Percentiles rank a stretch among this genome's conserved stretches.
phyloP scores from a whole-genome alignment of 2,888 invertebrate species.

The Cantharis flavilabris region DNA sequence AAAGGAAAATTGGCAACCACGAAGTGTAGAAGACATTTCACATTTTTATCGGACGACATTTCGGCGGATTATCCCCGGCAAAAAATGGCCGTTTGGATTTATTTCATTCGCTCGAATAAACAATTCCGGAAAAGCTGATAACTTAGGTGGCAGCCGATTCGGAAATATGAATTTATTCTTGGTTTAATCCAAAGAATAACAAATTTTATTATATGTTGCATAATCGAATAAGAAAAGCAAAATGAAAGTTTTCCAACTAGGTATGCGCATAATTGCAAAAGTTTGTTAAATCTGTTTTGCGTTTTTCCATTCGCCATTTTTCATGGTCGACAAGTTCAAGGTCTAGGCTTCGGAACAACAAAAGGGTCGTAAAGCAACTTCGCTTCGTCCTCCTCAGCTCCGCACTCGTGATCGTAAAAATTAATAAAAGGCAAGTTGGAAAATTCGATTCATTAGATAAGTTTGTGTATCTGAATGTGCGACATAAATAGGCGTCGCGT shows the following conservation, averaged over 20 bases:
- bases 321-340: conserved; percentile 21
- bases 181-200: neutral
- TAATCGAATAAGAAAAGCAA: neutral
- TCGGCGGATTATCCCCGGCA: neutral
- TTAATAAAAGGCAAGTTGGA: neutral
- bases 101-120: neutral
- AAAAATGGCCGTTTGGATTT: neutral
- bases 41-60: neutral
- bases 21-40: neutral
- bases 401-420: neutral
- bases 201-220: neutral
- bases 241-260: neutral
- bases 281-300: neutral
- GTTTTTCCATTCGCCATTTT: neutral
- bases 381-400: neutral
- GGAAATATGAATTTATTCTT: neutral
- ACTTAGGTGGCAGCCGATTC: neutral
- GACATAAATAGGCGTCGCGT: conserved; percentile 25
- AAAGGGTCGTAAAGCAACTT: conserved; percentile 4
- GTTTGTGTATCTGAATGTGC: neutral
- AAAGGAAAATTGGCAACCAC: neutral
- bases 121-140: neutral
- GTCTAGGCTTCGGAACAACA: conserved; percentile 1
- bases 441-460: neutral
- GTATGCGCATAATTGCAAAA: neutral